These are phyloP conservation scores for Ceratitis capitata DNA, from an alignment of 1,140 invertebrate genomes.

Conservation along the genomic window DNA sequence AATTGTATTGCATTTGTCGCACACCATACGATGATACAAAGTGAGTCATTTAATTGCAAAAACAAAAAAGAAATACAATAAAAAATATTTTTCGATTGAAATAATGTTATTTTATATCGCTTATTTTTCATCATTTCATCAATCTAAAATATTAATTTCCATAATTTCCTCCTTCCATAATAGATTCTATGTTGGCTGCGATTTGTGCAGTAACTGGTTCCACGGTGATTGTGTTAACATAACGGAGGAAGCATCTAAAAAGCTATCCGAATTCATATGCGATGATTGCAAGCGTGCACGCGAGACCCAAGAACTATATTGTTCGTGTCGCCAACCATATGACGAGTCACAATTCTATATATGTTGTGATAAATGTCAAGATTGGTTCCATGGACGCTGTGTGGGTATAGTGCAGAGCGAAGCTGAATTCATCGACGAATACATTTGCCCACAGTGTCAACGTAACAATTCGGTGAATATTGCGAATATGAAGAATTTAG, in stretches of 20 bases:
- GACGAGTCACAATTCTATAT: conserved; percentile 99
- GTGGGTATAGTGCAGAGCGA: conserved; percentile 95
- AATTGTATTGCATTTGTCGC: conserved; percentile 92
- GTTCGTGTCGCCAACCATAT: conserved; percentile 94
- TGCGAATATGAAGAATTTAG: conserved; percentile 89
- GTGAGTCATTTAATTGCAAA: conserved; percentile 65
- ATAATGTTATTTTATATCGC: neutral
- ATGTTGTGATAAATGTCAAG: conserved; percentile 97
- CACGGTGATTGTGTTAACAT: conserved; percentile 97
- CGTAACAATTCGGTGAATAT: conserved; percentile 86
- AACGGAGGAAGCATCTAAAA: conserved; percentile 91
- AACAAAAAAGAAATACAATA: no score
- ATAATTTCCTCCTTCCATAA: conserved; percentile 43
- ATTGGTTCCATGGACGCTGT: conserved; percentile 98
- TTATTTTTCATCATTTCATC: conserved; percentile 15
- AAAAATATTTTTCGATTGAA: no score
- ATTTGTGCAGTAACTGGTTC: conserved; percentile 98
- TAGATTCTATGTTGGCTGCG: conserved; percentile 97
- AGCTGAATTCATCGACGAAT: conserved; percentile 94
- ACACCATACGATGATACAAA: conserved; percentile 95
- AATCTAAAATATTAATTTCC: conserved; percentile 17
- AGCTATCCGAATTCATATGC: conserved; percentile 90
- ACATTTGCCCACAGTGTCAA: conserved; percentile 95
- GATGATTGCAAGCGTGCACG: conserved; percentile 84
- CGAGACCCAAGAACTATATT: conserved; percentile 93